phyloP scores from a whole-genome alignment of 2,888 invertebrate genomes.

The Ornithoptera priamus region DNA sequence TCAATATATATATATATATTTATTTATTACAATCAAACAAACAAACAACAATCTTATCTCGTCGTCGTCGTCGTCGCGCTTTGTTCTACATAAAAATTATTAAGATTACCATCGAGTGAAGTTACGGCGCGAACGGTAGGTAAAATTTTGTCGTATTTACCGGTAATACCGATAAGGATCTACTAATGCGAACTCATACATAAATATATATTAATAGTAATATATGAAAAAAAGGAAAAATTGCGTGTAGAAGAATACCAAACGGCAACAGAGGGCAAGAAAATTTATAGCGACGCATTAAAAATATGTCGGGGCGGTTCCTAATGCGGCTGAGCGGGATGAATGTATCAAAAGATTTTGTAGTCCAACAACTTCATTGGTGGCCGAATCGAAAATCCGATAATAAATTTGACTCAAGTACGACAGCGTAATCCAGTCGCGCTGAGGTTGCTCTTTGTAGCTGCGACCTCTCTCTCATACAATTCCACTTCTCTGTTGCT shows the following conservation, averaged over 20 bases:
- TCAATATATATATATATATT: conserved; percentile 1
- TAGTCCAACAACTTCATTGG: conserved; percentile 80
- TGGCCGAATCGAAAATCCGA: conserved; percentile 80
- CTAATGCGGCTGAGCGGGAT: conserved; percentile 78
- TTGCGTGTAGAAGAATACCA: conserved; percentile 13
- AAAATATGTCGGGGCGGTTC: conserved; percentile 72
- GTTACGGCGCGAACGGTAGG: conserved; percentile 16
- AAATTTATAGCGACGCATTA: conserved; percentile 72
- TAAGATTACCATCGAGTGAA: conserved; percentile 13
- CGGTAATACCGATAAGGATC: conserved; percentile 5
- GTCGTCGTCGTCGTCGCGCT: conserved; percentile 16
- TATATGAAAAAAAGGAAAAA: conserved; percentile 5
- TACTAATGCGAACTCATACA: conserved; percentile 1
- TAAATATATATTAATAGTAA: conserved; percentile 7
- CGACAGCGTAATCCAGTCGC: conserved; percentile 79
- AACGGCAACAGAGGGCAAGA: conserved; percentile 45
- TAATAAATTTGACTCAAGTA: conserved; percentile 80
- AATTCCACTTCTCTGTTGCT: conserved; percentile 74
- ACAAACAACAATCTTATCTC: conserved; percentile 23
- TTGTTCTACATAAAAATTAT: conserved; percentile 29
- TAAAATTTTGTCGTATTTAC: conserved; percentile 20
- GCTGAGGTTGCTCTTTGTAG: conserved; percentile 72
- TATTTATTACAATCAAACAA: conserved; percentile 9
- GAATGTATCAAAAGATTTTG: conserved; percentile 81
- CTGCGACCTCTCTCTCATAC: conserved; percentile 69